Evolutionary conservation across 2,113 vertebrate species (phyloP).

Genomic region (Willisornis vidua): DNA sequence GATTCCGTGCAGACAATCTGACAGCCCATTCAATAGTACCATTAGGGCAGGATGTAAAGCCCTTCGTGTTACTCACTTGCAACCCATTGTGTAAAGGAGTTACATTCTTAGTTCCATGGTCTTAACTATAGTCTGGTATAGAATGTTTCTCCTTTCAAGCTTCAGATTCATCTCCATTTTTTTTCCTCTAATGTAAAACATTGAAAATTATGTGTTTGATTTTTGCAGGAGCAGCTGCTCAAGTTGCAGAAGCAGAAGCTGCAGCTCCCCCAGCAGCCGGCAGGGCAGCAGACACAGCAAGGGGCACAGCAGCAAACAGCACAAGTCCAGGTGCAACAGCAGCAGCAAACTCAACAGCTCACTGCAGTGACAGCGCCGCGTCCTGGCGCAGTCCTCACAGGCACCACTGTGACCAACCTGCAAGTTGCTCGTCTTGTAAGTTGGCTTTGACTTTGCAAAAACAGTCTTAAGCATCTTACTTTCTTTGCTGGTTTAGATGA

Average conservation of each 20-base stretch:
- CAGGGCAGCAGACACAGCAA: slow-evolving; percentile 67
- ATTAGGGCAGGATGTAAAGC: neutral
- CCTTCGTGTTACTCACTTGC: neutral
- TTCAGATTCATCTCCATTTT: neutral
- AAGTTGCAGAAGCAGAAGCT: slow-evolving; percentile 84
- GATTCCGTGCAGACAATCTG: neutral
- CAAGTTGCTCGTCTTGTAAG: slow-evolving; percentile 93
- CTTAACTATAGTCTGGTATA: neutral
- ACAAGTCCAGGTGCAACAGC: slow-evolving; percentile 80
- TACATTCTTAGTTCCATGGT: neutral
- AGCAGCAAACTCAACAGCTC: slow-evolving; percentile 87
- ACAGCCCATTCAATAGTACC: neutral
- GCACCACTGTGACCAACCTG: slow-evolving; percentile 85
- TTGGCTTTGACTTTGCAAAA: neutral
- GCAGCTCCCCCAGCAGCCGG: slow-evolving; percentile 84
- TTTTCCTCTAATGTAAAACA: neutral
- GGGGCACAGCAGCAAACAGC: slow-evolving; percentile 76
- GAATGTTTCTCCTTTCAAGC: neutral
- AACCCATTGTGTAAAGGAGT: neutral
- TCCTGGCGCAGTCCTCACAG: slow-evolving; percentile 84
- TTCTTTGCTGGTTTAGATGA: neutral
- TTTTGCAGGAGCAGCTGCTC: slow-evolving; percentile 83
- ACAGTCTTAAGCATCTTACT: neutral
- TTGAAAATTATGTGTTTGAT: neutral
- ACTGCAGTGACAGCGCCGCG: slow-evolving; percentile 85